Base-by-base conservation (phyloP, 2,888 invertebrate species). In the Autographa gamma region DNA sequence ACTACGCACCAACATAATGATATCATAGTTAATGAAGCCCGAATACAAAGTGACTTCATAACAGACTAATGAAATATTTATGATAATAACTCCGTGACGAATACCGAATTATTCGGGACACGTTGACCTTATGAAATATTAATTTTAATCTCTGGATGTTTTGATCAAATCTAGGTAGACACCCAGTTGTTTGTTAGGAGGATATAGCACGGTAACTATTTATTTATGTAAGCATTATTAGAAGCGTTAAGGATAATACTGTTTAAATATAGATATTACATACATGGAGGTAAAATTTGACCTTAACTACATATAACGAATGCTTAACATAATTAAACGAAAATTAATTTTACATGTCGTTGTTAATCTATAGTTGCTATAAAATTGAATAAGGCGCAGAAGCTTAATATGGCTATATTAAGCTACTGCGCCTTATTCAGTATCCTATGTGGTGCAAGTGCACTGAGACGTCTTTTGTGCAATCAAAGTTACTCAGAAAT, bases 61-160 rank as follows among this genome's bases (percentile, higher is more conserved):
- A 19, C 19, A 19, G 11, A 19, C 9, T 71, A 72, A 82, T 81
- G 72, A 77, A 76, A 79, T 82, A 68, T 73, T 60, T 78, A 71
- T 79, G 63, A 65, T 69, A 73, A 69, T 71, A 34, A 9, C n/a
- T 48, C 13, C 5, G 41, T 52, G 11, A 54, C 60, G 59, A 66
- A 69, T 72, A 34, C 61, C 48, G 31, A 58, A 54, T 48, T 16
- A 38, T 25, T 16, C 52, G 31, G 32, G 18, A 34, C 13, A 43
- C 25, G 59, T 34, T 19, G 19, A 25, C 38, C 19, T 60, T 60
- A 76, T 71, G 58, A 72, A 72, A 74, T 79, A 66, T 66, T 60
- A 63, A 79, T 56, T 13, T 56, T 19, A 25, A 54, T 25, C 25
- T 25, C 13, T 14, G 25, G 11, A 19, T 54, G 19, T 13, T 13